phyloP scores from a whole-genome alignment of 2,113 vertebrate genomes.

The Rissa tridactyla region DNA sequence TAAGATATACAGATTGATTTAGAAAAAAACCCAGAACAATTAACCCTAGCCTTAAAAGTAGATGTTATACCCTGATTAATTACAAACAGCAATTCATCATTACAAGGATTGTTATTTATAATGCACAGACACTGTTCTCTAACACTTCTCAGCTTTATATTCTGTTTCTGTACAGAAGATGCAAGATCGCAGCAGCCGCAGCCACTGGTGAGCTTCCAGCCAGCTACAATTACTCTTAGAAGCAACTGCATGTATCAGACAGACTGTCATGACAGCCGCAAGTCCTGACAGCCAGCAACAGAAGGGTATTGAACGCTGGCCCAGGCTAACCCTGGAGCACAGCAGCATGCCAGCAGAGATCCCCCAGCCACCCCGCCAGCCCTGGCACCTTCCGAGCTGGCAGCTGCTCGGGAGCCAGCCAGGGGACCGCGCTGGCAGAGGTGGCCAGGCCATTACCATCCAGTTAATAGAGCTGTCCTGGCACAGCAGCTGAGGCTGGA shows the following conservation, averaged over 20 bases:
- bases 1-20: neutral
- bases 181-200: neutral
- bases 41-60: neutral
- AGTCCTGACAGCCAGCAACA: neutral
- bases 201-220: neutral
- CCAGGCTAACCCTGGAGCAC: neutral
- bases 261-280: neutral
- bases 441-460: neutral
- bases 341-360: neutral
- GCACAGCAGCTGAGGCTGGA: neutral
- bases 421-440: neutral
- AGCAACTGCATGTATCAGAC: neutral
- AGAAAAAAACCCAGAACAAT: neutral
- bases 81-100: neutral
- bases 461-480: neutral
- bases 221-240: neutral
- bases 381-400: neutral
- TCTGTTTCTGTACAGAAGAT: neutral
- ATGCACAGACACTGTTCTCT: rapidly evolving
- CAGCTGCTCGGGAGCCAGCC: neutral
- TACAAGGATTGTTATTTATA: neutral
- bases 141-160: neutral
- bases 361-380: neutral
- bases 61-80: neutral
- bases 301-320: neutral